A percentile compares a stretch with the other conserved stretches of the same genome.
phyloP scores from a whole-genome alignment of 1,140 invertebrate species.

The Aphidius gifuensis region DNA sequence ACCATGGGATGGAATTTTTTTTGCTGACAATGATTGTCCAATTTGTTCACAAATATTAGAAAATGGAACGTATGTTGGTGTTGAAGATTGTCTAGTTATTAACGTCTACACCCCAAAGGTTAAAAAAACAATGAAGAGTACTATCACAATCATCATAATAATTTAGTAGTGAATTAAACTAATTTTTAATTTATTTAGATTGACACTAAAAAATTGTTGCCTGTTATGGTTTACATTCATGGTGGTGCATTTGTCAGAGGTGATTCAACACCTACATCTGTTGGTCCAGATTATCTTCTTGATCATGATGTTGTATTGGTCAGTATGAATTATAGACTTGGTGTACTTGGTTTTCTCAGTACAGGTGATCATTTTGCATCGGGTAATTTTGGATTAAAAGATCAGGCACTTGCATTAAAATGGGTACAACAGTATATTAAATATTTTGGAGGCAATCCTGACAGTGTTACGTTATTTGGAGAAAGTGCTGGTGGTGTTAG shows the following conservation, averaged over 20 bases:
- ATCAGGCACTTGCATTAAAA: slow-evolving; percentile 52
- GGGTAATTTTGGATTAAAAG: slow-evolving; percentile 54
- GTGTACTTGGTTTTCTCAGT: slow-evolving; percentile 59
- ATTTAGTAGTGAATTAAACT: not conserved
- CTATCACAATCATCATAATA: not conserved
- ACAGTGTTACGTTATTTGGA: slow-evolving; percentile 37
- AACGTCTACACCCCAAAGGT: slow-evolving; percentile 63
- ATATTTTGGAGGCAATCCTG: slow-evolving; percentile 42
- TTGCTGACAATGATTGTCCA: slow-evolving; percentile 19
- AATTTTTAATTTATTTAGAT: slow-evolving; percentile 10
- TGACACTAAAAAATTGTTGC: slow-evolving; percentile 26
- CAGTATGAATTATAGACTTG: slow-evolving; percentile 59
- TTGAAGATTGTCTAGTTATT: slow-evolving; percentile 63
- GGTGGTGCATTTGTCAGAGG: slow-evolving; percentile 54
- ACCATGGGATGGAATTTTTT: slow-evolving; percentile 32
- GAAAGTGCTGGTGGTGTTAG: slow-evolving; percentile 34
- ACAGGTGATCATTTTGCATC: slow-evolving; percentile 40
- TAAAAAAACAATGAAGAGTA: slow-evolving; percentile 10
- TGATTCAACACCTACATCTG: slow-evolving; percentile 32
- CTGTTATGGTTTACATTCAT: slow-evolving; percentile 57
- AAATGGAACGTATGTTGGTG: slow-evolving; percentile 29
- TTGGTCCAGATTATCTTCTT: slow-evolving; percentile 56
- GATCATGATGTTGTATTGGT: slow-evolving; percentile 59
- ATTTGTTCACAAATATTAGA: slow-evolving; percentile 21
- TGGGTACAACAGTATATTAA: slow-evolving; percentile 50